Conservation (phyloP, 2,797 vertebrate genomes). For the Odontamblyopus rebecca region DNA sequence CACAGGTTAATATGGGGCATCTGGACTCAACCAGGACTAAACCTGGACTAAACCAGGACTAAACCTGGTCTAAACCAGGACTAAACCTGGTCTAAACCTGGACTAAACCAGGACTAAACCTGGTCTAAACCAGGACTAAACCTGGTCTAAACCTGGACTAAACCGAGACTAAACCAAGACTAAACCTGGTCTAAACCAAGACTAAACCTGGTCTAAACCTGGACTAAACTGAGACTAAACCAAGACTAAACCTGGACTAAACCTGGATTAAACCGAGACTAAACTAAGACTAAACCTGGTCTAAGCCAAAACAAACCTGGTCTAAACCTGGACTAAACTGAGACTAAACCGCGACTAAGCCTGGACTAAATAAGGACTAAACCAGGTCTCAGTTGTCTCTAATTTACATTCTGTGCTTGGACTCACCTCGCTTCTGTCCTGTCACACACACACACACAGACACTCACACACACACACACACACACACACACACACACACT, state of each 20-base stretch:
- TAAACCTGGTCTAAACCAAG: not conserved
- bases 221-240: not conserved
- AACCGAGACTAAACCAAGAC: too few species aligned
- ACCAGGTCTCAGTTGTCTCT: too few species aligned
- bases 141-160: not conserved
- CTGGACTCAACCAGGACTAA: not conserved
- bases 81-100: not conserved
- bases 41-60: not conserved
- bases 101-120: not conserved
- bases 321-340: not conserved
- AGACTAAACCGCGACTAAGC: too few species aligned
- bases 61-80: not conserved
- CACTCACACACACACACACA: too few species aligned
- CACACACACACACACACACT: too few species aligned
- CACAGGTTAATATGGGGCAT: not conserved
- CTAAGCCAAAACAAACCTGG: not conserved
- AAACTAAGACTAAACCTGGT: not conserved
- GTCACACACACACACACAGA: too few species aligned
- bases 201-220: not conserved
- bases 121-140: not conserved
- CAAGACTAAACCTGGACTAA: not conserved
- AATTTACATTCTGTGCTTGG: too few species aligned
- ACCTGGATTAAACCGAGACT: not conserved
- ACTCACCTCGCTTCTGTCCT: too few species aligned
- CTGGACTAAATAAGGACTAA: not conserved